Evolutionary conservation across 2,888 invertebrate genomes (phyloP).

Genomic region (Cheilosia scutellata): DNA sequence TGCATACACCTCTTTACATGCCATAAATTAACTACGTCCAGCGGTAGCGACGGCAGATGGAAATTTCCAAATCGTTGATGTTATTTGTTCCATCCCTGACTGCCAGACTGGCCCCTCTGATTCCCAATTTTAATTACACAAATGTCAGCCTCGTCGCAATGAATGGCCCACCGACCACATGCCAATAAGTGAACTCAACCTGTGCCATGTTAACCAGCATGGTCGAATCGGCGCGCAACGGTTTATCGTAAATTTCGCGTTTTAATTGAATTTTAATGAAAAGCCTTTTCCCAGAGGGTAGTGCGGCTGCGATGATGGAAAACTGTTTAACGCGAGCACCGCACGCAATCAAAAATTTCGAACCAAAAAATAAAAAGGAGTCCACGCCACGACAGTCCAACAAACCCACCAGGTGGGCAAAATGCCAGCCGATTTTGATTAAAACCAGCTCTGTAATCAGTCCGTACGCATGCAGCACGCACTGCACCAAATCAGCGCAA

Average conservation of each 20-base stretch:
- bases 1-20: slow-evolving; percentile 24
- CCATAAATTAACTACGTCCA: slow-evolving; percentile 54
- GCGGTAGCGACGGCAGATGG: slow-evolving; percentile 58
- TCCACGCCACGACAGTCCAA: slow-evolving; percentile 33
- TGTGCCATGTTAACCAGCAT: slow-evolving; percentile 48
- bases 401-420: slow-evolving; percentile 75
- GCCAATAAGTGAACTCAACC: slow-evolving; percentile 55
- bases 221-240: slow-evolving; percentile 20
- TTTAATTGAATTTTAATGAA: slow-evolving; percentile 76
- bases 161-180: slow-evolving; percentile 57
- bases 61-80: slow-evolving; percentile 68
- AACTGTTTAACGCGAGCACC: slow-evolving; percentile 53
- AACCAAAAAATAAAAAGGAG: slow-evolving; percentile 18
- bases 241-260: slow-evolving; percentile 69
- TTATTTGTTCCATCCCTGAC: slow-evolving; percentile 57
- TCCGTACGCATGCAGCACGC: slow-evolving; percentile 67
- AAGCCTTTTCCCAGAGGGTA: slow-evolving; percentile 47
- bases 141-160: slow-evolving; percentile 54
- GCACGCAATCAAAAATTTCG: slow-evolving; percentile 63
- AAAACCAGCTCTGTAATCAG: slow-evolving; percentile 67
- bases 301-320: slow-evolving; percentile 61
- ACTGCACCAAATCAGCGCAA: slow-evolving; percentile 53
- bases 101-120: slow-evolving; percentile 15
- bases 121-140: slow-evolving; percentile 67
- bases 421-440: slow-evolving; percentile 46